Evolutionary conservation across 2,888 invertebrate genomes (phyloP), one percentile per base, ranked within the genome.

Genomic region (Tinea trinotella): DNA sequence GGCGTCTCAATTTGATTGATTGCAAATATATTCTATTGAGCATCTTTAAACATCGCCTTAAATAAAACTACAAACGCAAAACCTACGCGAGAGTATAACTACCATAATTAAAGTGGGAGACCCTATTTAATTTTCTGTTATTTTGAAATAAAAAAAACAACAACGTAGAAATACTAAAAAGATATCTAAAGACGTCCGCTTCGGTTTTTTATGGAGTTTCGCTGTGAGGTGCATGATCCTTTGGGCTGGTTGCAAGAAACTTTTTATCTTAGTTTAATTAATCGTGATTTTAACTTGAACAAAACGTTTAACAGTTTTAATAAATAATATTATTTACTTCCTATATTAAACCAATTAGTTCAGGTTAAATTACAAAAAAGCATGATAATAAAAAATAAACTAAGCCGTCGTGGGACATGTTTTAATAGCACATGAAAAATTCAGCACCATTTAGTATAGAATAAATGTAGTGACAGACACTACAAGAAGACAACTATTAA

Each of bases 41-140:
- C 12, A 35, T 7, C 35, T 35, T 7, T 7, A 40, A 46, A 9
- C n/a, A 19, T 24, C 50, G 50, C 50, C 50, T 50, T 50, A 50
- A 50, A 12, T 12, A 24, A 24, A 19, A 50, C 50, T 13, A 15
- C 50, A 50, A 24, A 24, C 24, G 50, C 50, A 50, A 50, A 50
- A 50, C 50, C 50, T 50, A 50, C 50, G 50, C 46, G 46, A 46
- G 12, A 6, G 13, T 18, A 50, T 50, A 50, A 50, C 50, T 53
- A 40, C 50, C 40, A 49, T 50, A 49, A 56, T 56, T 54, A 54
- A 56, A 54, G 36, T 17, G 48, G 19, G 15, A 40, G 49, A 54
- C 30, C 50, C 19, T 54, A 50, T 56, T 56, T 56, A 56, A 56
- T 56, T 56, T 35, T 56, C 50, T 54, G 35, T 50, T 50, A 53